Conservation (phyloP, 2,888 invertebrate genomes). For the Cerceris rybyensis region DNA sequence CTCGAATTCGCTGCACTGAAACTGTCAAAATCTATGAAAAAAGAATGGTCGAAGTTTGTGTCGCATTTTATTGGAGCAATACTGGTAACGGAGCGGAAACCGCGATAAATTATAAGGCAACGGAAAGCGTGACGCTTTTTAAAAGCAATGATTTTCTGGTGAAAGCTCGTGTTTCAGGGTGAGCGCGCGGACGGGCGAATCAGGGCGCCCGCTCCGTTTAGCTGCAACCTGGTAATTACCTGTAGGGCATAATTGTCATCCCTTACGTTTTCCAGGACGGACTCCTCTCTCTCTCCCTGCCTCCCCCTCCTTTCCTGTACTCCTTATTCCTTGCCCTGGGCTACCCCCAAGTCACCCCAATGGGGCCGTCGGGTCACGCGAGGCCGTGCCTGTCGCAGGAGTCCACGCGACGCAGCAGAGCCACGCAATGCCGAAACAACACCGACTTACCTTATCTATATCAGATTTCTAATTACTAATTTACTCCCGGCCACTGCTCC, state of each 20-base stretch:
- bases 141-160: constrained; percentile 75
- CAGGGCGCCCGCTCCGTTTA: constrained; percentile 76
- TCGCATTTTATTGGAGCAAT: background rate
- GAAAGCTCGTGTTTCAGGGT: constrained; percentile 71
- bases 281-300: constrained; percentile 33
- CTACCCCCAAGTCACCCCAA: constrained; percentile 42
- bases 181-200: constrained; percentile 57
- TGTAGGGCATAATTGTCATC: constrained; percentile 81
- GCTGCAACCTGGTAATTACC: constrained; percentile 79
- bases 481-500: constrained; percentile 67
- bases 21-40: too few species aligned
- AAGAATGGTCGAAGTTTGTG: background rate
- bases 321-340: constrained; percentile 51
- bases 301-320: constrained; percentile 17
- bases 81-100: constrained; percentile 19
- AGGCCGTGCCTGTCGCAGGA: constrained; percentile 81
- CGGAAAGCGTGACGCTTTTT: constrained; percentile 72
- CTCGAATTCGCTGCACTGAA: too few species aligned
- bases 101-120: constrained; percentile 61
- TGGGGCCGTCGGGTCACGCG: constrained; percentile 79
- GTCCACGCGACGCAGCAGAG: constrained; percentile 78
- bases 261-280: constrained; percentile 74
- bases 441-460: constrained; percentile 76
- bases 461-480: constrained; percentile 82
- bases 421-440: constrained; percentile 81